These are phyloP conservation scores for Saimiri boliviensis DNA, from an alignment of 2,113 vertebrate genomes.

Conservation along the genomic window DNA sequence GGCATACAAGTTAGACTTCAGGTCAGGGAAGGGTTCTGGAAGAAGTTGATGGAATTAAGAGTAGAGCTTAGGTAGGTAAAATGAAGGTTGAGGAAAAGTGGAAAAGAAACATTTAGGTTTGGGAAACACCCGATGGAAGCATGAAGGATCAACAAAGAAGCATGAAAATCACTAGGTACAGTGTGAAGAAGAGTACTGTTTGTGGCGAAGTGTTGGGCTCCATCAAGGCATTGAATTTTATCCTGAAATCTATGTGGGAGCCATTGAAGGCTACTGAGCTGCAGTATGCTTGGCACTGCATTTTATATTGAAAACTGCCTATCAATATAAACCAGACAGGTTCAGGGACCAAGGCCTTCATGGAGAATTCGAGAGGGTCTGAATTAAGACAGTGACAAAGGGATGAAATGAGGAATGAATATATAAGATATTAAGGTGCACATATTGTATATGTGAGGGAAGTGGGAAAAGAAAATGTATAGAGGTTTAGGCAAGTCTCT, in stretches of 20 bases:
- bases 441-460: neutral
- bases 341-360: neutral
- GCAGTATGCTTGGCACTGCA: neutral
- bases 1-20: neutral
- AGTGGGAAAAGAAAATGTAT: neutral
- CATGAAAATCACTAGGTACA: neutral
- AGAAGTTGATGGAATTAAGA: neutral
- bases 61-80: neutral
- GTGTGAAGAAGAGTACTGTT: neutral
- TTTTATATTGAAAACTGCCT: neutral
- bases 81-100: neutral
- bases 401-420: neutral
- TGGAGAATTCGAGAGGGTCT: neutral
- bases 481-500: neutral
- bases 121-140: neutral
- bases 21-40: neutral
- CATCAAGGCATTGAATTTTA: neutral
- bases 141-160: neutral
- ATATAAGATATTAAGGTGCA: neutral
- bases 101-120: neutral
- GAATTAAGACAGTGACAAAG: neutral
- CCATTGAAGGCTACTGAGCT: neutral
- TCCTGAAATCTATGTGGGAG: neutral
- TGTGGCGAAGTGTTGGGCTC: neutral
- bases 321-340: fast-evolving